phyloP scores from a whole-genome alignment of 2,888 invertebrate genomes.

The Pomacea canaliculata region DNA sequence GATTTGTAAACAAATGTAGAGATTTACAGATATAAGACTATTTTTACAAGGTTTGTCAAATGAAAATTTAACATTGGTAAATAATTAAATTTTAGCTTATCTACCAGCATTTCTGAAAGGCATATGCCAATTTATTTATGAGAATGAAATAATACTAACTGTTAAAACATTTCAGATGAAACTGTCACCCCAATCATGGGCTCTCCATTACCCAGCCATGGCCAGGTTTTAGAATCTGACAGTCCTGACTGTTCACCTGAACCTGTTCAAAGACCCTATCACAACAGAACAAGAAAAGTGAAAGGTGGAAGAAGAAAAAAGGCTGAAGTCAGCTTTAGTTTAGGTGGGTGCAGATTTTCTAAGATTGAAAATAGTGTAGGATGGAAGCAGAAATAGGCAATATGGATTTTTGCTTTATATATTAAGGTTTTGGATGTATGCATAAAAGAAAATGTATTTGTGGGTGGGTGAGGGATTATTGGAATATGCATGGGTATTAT shows the following conservation, averaged over 20 bases:
- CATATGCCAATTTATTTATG: too few relatives aligned
- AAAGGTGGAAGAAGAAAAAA: constrained; percentile 20
- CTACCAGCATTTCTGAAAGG: too few relatives aligned
- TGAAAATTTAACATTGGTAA: too few relatives aligned
- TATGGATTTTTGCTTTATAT: neutral
- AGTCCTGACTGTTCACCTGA: constrained; percentile 12
- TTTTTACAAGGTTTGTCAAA: too few relatives aligned
- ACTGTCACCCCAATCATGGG: constrained; percentile 28
- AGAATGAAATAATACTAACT: too few relatives aligned
- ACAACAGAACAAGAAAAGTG: neutral
- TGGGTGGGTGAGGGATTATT: neutral
- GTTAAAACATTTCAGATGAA: constrained; percentile 12
- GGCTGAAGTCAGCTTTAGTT: constrained; percentile 20
- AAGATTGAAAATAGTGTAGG: neutral
- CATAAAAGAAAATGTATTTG: too few relatives aligned
- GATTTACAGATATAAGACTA: too few relatives aligned
- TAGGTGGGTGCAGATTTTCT: constrained; percentile 4
- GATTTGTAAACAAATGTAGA: too few relatives aligned
- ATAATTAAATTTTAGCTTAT: too few relatives aligned
- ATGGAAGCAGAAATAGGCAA: neutral
- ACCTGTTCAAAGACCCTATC: constrained; percentile 13
- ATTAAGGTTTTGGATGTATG: neutral
- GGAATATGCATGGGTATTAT: neutral
- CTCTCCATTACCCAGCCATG: constrained; percentile 17
- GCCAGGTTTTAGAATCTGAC: constrained; percentile 29